Evolutionary conservation across 2,888 invertebrate genomes (phyloP), one percentile per base, ranked within the genome.

Genomic region (Ligdia adustata): DNA sequence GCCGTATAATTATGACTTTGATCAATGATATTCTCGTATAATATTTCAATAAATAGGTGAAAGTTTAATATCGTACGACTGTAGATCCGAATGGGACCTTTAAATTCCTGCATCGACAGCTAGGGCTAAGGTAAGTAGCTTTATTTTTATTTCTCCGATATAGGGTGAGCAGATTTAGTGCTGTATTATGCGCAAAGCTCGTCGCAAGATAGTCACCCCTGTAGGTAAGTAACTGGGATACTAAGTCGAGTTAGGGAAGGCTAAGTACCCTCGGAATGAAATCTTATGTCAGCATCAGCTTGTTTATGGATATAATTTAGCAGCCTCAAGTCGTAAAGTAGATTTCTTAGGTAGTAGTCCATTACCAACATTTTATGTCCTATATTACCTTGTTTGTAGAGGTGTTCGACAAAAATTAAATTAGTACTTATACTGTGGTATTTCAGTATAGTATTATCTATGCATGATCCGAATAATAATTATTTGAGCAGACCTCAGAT

Each of bases 71-170:
- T n/a, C n/a, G n/a, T n/a, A n/a, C n/a, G n/a, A n/a, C n/a, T n/a
- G n/a, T n/a, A n/a, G n/a, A n/a, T 22, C 22, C 7, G 3, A 7
- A 22, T 7, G 2, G n/a, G 6, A 22, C 22, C 7, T 22, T 22
- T 78, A 74, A 62, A 60, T 62, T 55, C 55, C 59, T 62, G 67
- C 66, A 72, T 68, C 60, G 64, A 51, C 34, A 45, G 52, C 56
- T 53, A 44, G 65, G 64, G 53, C 57, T 54, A 59, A 66, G 64
- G 66, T 66, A 65, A 68, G 66, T 65, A 65, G 67, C 64, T 71
- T 71, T 75, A 71, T 72, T 66, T 72, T 58, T 52, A 55, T 54
- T 57, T 50, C 44, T 31, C 20, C 24, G 12, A 11, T 11, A 49
- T 41, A 43, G 47, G 40, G 49, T 24, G 22, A 27, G 31, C 40